Conservation (phyloP, 1,140 invertebrate species). For the Proctacanthus coquilletti region DNA sequence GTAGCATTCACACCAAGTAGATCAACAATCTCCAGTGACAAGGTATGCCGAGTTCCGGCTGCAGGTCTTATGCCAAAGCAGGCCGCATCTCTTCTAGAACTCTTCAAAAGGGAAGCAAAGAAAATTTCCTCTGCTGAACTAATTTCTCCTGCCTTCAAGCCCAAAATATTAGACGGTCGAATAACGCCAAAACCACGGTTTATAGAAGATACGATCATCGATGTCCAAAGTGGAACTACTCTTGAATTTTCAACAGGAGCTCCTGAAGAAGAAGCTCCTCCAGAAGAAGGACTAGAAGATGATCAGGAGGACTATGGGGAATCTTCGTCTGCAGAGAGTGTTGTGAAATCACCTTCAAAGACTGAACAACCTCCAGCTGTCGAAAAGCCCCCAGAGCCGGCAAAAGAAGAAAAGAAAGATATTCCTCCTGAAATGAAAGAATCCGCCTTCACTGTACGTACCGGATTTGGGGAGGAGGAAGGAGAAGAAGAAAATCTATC, state of each 20-base stretch:
- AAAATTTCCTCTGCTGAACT: conserved; percentile 6
- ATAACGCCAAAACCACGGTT: conserved; percentile 8
- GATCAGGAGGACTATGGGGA: conserved; percentile 22
- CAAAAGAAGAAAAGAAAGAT: too few species aligned
- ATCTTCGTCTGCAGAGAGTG: too few species aligned
- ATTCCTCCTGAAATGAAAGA: too few species aligned
- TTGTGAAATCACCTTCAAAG: too few species aligned
- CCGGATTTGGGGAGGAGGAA: too few species aligned
- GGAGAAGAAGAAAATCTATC: too few species aligned
- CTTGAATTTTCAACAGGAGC: conserved; percentile 21
- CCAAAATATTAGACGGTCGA: conserved; percentile 6
- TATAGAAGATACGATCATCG: conserved; percentile 11
- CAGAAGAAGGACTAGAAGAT: conserved; percentile 16
- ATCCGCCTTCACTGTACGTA: too few species aligned
- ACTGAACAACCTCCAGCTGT: too few species aligned
- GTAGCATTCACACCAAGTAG: conserved; percentile 15
- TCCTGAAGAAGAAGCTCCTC: conserved; percentile 13
- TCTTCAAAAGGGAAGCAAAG: conserved; percentile 7
- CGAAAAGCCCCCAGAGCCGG: too few species aligned
- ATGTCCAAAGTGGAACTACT: conserved; percentile 24
- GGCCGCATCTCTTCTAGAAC: conserved; percentile 5
- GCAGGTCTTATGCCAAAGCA: not conserved
- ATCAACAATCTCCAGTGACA: conserved; percentile 30
- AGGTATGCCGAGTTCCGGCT: not conserved
- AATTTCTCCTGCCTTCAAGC: conserved; percentile 4